Evolutionary conservation across 2,888 invertebrate genomes (phyloP), one percentile per base, ranked within the genome.

Genomic region (Thera obeliscata): DNA sequence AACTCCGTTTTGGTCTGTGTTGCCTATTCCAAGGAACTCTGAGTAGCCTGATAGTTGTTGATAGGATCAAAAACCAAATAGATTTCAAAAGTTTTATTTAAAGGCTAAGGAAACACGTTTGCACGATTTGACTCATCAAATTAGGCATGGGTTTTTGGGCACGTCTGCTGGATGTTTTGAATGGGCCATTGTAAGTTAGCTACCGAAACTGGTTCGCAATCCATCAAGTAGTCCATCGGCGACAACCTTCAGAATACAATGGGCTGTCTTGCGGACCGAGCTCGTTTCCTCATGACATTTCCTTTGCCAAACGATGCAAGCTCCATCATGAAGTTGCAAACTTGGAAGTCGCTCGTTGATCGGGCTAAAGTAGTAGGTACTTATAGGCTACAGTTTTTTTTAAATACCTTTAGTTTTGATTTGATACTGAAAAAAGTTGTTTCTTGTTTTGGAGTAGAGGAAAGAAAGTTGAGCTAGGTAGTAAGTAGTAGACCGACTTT

Each of bases 271-370:
- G 71, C 72, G 78, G 78, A 75, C 78, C 81, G 74, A 77, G 75
- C 77, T 78, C 73, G 81, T 85, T 85, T 86, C 85, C 87, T 84
- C 72, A 76, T 72, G 76, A 76, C 79, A 81, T 82, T 82, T 81
- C 84, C 84, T 82, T 76, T 76, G 78, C 76, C 77, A 78, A 72
- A 75, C 72, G 67, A 67, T 72, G 67, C 71, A 70, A 70, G 66
- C 63, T 67, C 50, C 43, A 38, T 9, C 11, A 41, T 56, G 61
- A 50, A 49, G 56, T 12, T 56, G 64, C 55, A 9, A 35, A n/a
- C 54, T 33, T 56, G 58, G 58, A 7, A 46, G 4, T 61, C 2
- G 60, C 36, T 38, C 11, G 38, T 12, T 33, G 52, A 33, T 38
- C 12, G 1, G 56, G 12, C 2, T 38, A 12, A 33, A 41, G 41